Conservation (phyloP, 2,113 vertebrate species). For the Aleadryas rufinucha region DNA sequence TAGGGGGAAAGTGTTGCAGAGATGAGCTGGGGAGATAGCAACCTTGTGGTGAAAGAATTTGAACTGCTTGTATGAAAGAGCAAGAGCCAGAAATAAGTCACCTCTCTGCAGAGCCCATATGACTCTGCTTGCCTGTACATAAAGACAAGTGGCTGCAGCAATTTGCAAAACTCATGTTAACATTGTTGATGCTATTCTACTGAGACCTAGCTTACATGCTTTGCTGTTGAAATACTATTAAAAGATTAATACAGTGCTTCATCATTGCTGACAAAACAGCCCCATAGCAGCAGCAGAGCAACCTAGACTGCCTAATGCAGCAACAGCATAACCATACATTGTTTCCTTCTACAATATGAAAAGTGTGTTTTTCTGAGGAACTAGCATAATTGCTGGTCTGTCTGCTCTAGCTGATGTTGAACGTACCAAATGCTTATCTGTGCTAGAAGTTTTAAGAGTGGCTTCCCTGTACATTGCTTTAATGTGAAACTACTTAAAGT, state of each 20-base stretch:
- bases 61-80: not conserved
- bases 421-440: not conserved
- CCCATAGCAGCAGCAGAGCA: not conserved
- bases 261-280: not conserved
- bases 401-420: not conserved
- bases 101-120: not conserved
- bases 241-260: not conserved
- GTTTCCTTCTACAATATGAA: not conserved
- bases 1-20: not conserved
- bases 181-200: not conserved
- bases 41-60: not conserved
- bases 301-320: not conserved
- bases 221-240: not conserved
- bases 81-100: not conserved
- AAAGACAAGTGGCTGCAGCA: not conserved
- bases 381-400: not conserved
- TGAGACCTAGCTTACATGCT: accelerated
- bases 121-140: not conserved
- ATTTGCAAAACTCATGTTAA: not conserved
- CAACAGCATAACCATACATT: not conserved
- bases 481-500: not conserved
- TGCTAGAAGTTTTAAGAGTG: not conserved
- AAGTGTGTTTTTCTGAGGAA: not conserved
- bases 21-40: not conserved
- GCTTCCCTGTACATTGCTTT: not conserved